A percentile compares a stretch with the other conserved stretches of the same genome.
Conservation (phyloP, 2,888 invertebrate genomes). For the Athalia circularis region DNA sequence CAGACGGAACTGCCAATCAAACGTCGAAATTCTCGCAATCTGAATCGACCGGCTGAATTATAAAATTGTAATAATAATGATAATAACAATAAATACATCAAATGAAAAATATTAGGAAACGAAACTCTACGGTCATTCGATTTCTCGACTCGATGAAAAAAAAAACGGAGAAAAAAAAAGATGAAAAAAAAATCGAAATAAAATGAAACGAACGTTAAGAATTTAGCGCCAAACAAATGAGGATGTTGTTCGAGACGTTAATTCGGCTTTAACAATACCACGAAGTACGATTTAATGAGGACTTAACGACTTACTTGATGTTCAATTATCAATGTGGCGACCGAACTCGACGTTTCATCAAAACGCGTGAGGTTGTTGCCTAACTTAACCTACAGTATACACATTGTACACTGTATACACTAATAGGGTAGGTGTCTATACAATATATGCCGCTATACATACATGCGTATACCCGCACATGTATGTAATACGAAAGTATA, state of each 20-base stretch:
- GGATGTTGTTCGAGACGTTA: conserved; percentile 17
- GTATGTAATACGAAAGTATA: background rate
- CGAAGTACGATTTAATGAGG: conserved; percentile 30
- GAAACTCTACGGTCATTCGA: background rate
- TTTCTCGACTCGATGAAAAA: background rate
- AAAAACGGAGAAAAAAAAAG: background rate
- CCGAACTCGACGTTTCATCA: conserved; percentile 13
- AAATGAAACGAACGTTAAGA: background rate
- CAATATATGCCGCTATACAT: background rate
- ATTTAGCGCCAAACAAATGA: conserved; percentile 12
- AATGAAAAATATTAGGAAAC: conserved; percentile 1
- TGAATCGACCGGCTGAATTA: conserved; percentile 12
- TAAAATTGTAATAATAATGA: conserved; percentile 6
- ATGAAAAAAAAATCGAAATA: background rate
- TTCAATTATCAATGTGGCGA: conserved; percentile 17
- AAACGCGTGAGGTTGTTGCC: background rate
- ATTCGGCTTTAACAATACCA: conserved; percentile 25
- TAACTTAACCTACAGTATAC: conserved; percentile 12
- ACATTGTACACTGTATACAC: background rate
- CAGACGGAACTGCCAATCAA: conserved; percentile 35
- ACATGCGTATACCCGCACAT: background rate
- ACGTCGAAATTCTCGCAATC: conserved; percentile 27
- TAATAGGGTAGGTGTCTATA: no score
- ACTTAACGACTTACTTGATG: conserved; percentile 36
- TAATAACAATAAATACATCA: background rate